Base-by-base conservation (phyloP, 92 coral and sea anemone species). In the Bergia sp. region DNA sequence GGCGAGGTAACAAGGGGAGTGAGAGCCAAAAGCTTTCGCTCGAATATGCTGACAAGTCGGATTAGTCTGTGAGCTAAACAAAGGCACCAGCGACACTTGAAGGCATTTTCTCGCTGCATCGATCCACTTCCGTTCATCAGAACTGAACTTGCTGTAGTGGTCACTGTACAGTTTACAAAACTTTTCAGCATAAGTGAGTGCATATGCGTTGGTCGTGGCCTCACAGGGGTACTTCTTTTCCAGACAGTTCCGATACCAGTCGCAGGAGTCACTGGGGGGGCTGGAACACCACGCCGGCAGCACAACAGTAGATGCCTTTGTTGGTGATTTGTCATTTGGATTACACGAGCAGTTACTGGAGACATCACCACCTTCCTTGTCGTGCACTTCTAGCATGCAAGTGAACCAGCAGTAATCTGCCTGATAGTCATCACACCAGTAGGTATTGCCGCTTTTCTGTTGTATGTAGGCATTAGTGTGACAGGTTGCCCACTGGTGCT, bases 331-430 rank as follows among this genome's bases (percentile, higher is more conserved):
- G 2, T 15, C 65, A 41, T 9, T 5, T 37, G 64, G 55, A 44
- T 37, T 2, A 66, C 93, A 91, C 7, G 77, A 82, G 18, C 58
- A 53, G 16, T 53, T 53, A 0, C 57, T 74, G 4, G 86, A 53
- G 21, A 94, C 92, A 12, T 71, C n/a, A 67, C 97, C 97, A 37
- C 12, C 3, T 0, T 67, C 64, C 61, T 77, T 89, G 75, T 7
- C 15, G 74, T 94, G 82, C n/a, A 88, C 95, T 44, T 94, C 97
- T 23, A 94, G 1, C 97, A 94, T 94, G 75, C 97, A 94, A 81
- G 93, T 94, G 88, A 91, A 94, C 85, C 82, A 93, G 37, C 97
- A 94, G 75, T 92, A 92, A 4, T 57, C 86, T 18, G 88, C 82
- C 18, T 3, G 58, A 2, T 44, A 3, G 0, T 85, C 89, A 73